A percentile compares a stretch with the other conserved stretches of the same genome.
phyloP scores from a whole-genome alignment of 2,797 vertebrate species.

The Australoheros facetus region DNA sequence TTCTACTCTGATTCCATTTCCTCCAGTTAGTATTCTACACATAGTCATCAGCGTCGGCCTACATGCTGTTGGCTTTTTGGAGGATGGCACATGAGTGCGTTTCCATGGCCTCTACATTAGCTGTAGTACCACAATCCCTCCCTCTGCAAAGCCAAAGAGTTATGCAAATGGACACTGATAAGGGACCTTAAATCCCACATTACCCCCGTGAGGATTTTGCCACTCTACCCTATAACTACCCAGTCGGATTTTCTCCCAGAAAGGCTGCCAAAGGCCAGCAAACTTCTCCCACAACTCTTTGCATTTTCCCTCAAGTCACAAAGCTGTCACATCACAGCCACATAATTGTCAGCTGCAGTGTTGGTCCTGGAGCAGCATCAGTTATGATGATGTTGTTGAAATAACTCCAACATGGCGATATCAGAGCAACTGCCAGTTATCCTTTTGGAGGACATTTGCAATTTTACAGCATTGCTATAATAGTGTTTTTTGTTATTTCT shows the following conservation, averaged over 20 bases:
- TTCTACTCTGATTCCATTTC: not conserved
- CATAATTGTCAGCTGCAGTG: not conserved
- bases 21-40: not conserved
- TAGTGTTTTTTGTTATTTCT: not conserved
- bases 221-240: not conserved
- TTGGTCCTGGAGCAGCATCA: not conserved
- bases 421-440: not conserved
- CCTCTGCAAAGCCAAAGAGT: not conserved
- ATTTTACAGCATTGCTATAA: not conserved
- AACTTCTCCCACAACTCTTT: not conserved
- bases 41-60: too few species aligned
- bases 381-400: not conserved
- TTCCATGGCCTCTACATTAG: not conserved
- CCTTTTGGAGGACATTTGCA: slow-evolving; percentile 8
- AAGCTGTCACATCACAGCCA: not conserved
- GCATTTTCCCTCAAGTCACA: not conserved
- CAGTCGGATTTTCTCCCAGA: not conserved
- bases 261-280: not conserved
- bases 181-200: not conserved
- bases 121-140: not conserved
- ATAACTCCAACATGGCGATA: not conserved
- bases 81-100: not conserved
- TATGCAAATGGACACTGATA: not conserved
- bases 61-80: not conserved
- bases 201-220: not conserved